Conservation (phyloP, 2,797 vertebrate species). For the Neosilurus mollespiculum region DNA sequence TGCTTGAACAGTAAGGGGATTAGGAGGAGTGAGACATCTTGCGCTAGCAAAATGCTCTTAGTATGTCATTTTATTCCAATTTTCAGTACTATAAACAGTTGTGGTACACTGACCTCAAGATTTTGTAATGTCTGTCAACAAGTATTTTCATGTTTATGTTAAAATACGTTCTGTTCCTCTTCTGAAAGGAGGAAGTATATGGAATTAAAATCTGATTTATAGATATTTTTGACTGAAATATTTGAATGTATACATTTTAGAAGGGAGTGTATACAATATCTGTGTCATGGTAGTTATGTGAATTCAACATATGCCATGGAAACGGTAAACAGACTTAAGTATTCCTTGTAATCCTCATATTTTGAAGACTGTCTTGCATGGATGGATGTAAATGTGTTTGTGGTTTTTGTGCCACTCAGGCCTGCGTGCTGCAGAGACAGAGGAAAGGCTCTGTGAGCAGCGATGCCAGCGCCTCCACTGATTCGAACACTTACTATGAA, state of each 20-base stretch:
- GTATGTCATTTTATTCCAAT: background rate
- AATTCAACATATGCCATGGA: background rate
- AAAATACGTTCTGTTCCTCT: background rate
- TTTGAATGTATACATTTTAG: background rate
- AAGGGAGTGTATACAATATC: no score
- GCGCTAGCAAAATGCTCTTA: background rate
- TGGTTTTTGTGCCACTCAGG: slow-evolving; percentile 68
- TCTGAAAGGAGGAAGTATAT: background rate
- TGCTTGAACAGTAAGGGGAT: background rate
- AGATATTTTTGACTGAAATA: background rate
- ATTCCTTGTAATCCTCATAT: background rate
- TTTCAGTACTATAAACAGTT: background rate
- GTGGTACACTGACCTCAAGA: background rate
- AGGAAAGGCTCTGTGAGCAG: slow-evolving; percentile 98
- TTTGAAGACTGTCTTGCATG: background rate
- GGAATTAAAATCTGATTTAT: background rate
- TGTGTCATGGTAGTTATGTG: background rate
- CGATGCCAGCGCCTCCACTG: slow-evolving; percentile 94
- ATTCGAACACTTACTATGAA: slow-evolving; percentile 98
- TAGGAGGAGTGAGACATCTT: background rate
- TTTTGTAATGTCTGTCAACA: background rate
- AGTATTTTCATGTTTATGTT: background rate
- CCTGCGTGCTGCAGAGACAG: slow-evolving; percentile 95
- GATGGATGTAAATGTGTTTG: slow-evolving; percentile 1
- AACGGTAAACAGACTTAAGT: background rate